A percentile compares a stretch with the other conserved stretches of the same genome.
Evolutionary conservation across 1,140 invertebrate genomes (phyloP).

Genomic region (Saccostrea echinata): DNA sequence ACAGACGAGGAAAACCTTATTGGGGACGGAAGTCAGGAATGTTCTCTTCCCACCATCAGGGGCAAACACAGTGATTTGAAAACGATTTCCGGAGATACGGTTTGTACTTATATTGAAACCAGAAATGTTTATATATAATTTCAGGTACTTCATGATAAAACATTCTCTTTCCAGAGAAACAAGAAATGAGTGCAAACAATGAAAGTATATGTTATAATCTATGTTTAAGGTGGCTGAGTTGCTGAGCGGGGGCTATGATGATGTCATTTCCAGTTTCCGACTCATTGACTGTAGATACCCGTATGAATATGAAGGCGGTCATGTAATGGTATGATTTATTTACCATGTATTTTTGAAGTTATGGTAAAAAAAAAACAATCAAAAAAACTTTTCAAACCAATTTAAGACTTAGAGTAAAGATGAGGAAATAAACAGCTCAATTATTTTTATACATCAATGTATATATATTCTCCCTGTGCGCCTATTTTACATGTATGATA

Average conservation of each 20-base stretch:
- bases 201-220: no score
- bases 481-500: no score
- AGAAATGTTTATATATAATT: no score
- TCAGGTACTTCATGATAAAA: no score
- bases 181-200: no score
- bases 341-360: not conserved
- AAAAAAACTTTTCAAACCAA: no score
- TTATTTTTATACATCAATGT: no score
- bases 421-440: no score
- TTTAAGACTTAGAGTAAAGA: no score
- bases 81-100: conserved; percentile 42
- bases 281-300: conserved; percentile 89
- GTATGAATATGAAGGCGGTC: conserved; percentile 97
- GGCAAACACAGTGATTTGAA: conserved; percentile 54
- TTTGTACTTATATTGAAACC: not conserved
- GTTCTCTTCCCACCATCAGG: conserved; percentile 44
- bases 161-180: no score
- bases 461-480: no score
- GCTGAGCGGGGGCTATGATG: conserved; percentile 64
- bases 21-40: conserved; percentile 51
- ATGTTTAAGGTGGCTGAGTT: conserved; percentile 64
- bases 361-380: no score
- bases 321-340: conserved; percentile 85
- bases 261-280: conserved; percentile 69
- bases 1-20: conserved; percentile 49